Evolutionary conservation across 2,888 invertebrate species (phyloP).

Genomic region (Nasonia oneida): DNA sequence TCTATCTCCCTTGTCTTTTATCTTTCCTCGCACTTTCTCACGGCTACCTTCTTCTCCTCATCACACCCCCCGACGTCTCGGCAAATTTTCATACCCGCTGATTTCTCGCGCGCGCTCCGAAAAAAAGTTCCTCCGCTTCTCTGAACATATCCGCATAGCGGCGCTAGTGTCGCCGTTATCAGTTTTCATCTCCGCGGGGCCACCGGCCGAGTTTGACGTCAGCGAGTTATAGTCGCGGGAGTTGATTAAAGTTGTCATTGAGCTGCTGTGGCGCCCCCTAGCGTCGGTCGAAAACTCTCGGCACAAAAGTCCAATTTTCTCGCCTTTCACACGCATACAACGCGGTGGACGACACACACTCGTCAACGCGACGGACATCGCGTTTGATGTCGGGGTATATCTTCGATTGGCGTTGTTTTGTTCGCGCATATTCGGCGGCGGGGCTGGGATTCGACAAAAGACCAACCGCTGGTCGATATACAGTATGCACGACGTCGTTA

Average conservation of each 20-base stretch:
- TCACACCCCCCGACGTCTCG: not conserved
- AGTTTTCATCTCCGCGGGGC: conserved; percentile 58
- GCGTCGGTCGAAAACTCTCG: not conserved
- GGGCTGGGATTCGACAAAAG: not conserved
- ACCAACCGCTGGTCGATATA: too few species aligned
- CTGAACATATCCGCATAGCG: too few species aligned
- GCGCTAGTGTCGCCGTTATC: conserved; percentile 44
- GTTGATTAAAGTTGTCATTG: too few species aligned
- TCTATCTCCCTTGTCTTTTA: not conserved
- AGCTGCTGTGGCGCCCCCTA: too few species aligned
- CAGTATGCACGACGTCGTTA: too few species aligned
- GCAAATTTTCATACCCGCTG: not conserved
- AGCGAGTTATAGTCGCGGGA: too few species aligned
- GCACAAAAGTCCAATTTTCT: not conserved
- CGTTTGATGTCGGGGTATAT: not conserved
- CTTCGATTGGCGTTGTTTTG: not conserved
- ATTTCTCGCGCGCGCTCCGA: not conserved
- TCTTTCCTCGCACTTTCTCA: not conserved
- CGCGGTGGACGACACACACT: not conserved
- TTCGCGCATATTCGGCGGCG: too few species aligned
- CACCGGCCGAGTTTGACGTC: too few species aligned
- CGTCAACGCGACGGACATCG: not conserved
- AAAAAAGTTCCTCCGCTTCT: not conserved
- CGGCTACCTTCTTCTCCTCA: conserved; percentile 21
- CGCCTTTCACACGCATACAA: not conserved